Conservation (phyloP, 2,888 invertebrate species). For the Thelaira solivaga region DNA sequence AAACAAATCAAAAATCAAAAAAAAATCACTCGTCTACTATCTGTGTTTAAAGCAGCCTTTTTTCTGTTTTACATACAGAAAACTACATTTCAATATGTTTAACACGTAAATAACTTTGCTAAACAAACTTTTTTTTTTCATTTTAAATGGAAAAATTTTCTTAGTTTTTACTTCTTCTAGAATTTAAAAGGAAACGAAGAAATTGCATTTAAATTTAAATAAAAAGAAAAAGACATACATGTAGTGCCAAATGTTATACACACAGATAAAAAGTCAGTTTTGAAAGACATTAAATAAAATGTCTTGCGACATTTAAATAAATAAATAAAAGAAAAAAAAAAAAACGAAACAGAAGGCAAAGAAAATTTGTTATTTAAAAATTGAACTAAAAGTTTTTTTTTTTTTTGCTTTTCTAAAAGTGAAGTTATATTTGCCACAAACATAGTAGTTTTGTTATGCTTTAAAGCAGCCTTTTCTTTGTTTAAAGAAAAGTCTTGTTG, state of each 20-base stretch:
- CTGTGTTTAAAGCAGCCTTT: background rate
- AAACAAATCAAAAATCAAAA: constrained; percentile 2
- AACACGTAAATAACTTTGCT: constrained; percentile 31
- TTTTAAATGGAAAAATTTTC: too few species aligned
- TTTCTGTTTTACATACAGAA: background rate
- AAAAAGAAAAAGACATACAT: background rate
- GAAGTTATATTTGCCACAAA: too few species aligned
- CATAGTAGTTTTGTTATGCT: too few species aligned
- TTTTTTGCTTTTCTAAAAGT: too few species aligned
- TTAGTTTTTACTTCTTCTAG: too few species aligned
- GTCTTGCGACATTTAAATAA: constrained; percentile 11
- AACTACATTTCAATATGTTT: constrained; percentile 14
- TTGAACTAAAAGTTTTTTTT: too few species aligned
- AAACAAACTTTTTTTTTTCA: background rate
- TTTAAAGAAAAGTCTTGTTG: too few species aligned
- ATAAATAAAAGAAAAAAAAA: too few species aligned
- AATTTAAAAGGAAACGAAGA: background rate
- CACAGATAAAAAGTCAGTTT: background rate
- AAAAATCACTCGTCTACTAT: background rate
- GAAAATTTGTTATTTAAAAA: too few species aligned
- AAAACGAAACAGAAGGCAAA: background rate
- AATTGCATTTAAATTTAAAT: constrained; percentile 1
- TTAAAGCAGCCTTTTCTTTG: too few species aligned
- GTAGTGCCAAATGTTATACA: background rate
- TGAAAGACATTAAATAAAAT: constrained; percentile 20